Base-by-base conservation (phyloP, 2,888 invertebrate genomes). In the Anaspis maculata region DNA sequence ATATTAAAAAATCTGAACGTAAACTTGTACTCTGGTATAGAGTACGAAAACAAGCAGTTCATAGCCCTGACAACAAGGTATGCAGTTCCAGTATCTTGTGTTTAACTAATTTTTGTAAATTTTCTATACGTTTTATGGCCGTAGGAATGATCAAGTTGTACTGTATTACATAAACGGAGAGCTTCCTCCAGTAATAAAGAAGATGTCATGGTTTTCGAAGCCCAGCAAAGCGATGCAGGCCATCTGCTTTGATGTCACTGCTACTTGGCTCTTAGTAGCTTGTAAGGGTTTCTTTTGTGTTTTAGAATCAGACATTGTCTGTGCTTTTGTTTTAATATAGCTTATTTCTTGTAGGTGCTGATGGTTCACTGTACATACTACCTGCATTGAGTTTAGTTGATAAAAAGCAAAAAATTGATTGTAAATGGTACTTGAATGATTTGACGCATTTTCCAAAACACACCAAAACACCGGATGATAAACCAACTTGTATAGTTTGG, bases 171-270 rank as follows among this genome's bases (percentile, higher is more conserved):
- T 56, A 13, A 66, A 60, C 48, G 66, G 67, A 11, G 66, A 64
- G 43, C 42, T 66, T 23, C 48, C 60, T 10, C 54, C 64, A 14
- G 56, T 64, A 25, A 34, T 66, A 19, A 66, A 58, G 47, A 51
- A 59, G 41, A 54, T 67, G 27, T 61, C 64, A 30, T 67, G 67
- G 67, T 56, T 62, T 34, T 56, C 53, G 10, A 64, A 64, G 34
- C 54, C 52, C 21, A 50, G 52, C 27, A 65, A 65, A 50, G 34
- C 66, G 21, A 73, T 82, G 36, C 73, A 79, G 57, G 79, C 79
- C 55, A 69, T 88, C 60, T 86, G 87, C 61, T 89, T 90, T 64
- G 87, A 89, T 66, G 83, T 86, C 1, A 76, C 80, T 37, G 88
- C 87, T 32, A 77, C 79, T 24, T 85, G 85, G 84, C 67, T 84